A percentile compares a stretch with the other conserved stretches of the same genome.
Conservation (phyloP, 2,888 invertebrate species). For the Agrochola lychnidis region DNA sequence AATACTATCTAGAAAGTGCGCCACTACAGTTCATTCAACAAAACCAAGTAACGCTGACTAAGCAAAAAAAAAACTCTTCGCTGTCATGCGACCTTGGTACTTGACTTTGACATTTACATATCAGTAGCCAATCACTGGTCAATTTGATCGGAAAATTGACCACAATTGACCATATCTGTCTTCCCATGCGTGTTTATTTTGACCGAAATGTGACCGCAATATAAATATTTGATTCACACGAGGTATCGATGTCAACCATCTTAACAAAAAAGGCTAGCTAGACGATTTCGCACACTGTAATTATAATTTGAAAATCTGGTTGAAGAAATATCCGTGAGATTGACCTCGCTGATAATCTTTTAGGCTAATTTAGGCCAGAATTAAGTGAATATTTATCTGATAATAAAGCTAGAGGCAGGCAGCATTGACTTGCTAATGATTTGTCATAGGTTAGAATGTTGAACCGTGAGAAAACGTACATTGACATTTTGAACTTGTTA, state of each 20-base stretch:
- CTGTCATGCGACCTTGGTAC: slow-evolving; percentile 64
- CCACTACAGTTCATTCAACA: slow-evolving; percentile 34
- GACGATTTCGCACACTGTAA: slow-evolving; percentile 46
- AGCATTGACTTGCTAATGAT: slow-evolving; percentile 14
- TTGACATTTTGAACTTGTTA: slow-evolving; percentile 35
- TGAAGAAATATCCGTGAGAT: slow-evolving; percentile 48
- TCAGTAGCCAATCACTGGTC: slow-evolving; percentile 64
- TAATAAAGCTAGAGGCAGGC: not conserved
- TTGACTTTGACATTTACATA: slow-evolving; percentile 66
- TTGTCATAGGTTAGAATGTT: not conserved
- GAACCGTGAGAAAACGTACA: slow-evolving; percentile 35
- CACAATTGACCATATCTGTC: slow-evolving; percentile 69
- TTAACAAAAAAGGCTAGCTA: slow-evolving; percentile 39
- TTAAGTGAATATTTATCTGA: not conserved
- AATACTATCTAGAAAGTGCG: not conserved
- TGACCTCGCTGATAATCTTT: slow-evolving; percentile 16
- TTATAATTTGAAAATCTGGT: slow-evolving; percentile 24
- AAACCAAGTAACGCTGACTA: slow-evolving; percentile 17
- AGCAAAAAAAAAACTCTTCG: slow-evolving; percentile 43
- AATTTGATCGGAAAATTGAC: slow-evolving; percentile 69
- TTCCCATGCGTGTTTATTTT: slow-evolving; percentile 57
- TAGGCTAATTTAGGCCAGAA: not conserved
- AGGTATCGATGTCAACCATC: slow-evolving; percentile 54
- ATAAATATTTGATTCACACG: slow-evolving; percentile 63
- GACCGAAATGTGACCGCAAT: slow-evolving; percentile 57